Conservation (phyloP, 2,888 invertebrate species). For the Phalera bucephala region DNA sequence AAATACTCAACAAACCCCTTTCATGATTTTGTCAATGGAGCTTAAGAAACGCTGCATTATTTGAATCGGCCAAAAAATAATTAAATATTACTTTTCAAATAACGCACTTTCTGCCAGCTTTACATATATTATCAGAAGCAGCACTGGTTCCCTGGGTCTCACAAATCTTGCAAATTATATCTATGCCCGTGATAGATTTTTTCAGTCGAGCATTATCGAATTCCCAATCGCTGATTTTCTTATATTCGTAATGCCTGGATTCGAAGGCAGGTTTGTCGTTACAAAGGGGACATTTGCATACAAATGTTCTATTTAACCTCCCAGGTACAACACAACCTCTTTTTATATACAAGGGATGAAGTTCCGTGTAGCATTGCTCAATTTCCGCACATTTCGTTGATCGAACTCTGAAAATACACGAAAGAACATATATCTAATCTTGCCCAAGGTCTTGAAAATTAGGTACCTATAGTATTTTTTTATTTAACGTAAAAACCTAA, state of each 20-base stretch:
- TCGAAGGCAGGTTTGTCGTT: conserved; percentile 60
- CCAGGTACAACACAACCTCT: conserved; percentile 54
- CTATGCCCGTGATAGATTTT: conserved; percentile 33
- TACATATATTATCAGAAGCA: conserved; percentile 45
- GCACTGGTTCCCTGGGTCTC: conserved; percentile 45
- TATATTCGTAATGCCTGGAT: conserved; percentile 49
- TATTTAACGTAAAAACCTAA: too few species aligned
- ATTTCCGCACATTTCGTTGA: conserved; percentile 36
- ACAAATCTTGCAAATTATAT: conserved; percentile 59
- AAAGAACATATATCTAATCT: too few species aligned
- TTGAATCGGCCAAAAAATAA: too few species aligned
- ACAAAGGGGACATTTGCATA: conserved; percentile 67
- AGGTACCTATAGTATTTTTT: too few species aligned
- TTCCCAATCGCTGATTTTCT: conserved; percentile 53
- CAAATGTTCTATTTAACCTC: conserved; percentile 54
- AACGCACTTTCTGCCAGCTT: conserved; percentile 49
- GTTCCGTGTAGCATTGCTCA: conserved; percentile 55
- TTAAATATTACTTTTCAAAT: too few species aligned
- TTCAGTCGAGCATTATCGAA: conserved; percentile 55
- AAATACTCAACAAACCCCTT: too few species aligned
- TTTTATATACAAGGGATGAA: conserved; percentile 56
- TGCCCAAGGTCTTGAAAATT: too few species aligned
- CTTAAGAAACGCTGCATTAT: too few species aligned
- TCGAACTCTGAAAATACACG: conserved; percentile 31
- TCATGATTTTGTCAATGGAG: too few species aligned